Evolutionary conservation across 2,113 vertebrate species (phyloP).

Genomic region (Brachypteracias leptosomus): DNA sequence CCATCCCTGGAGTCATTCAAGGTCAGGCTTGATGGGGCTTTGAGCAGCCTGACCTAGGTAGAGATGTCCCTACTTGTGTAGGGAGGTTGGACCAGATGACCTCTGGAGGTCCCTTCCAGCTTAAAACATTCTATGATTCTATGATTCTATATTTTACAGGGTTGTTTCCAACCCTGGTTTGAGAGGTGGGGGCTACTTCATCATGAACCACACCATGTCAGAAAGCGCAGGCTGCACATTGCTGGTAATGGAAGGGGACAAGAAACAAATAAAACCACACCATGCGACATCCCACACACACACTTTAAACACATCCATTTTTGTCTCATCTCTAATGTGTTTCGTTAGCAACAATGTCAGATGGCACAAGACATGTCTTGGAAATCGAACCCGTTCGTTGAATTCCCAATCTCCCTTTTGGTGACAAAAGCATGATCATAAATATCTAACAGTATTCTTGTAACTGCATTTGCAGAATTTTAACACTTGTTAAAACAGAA

Average conservation of each 20-base stretch:
- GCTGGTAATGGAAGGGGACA: not conserved
- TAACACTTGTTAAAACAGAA: not conserved
- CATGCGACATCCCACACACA: not conserved
- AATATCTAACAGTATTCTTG: not conserved
- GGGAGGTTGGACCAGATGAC: no score
- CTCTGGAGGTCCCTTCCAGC: no score
- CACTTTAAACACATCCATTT: not conserved
- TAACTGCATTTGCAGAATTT: not conserved
- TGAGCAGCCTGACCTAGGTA: no score
- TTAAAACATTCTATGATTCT: no score
- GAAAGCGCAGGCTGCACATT: rapidly evolving
- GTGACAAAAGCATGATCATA: not conserved
- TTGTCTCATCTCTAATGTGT: not conserved
- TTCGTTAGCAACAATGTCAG: not conserved
- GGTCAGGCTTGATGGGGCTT: no score
- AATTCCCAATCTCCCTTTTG: not conserved
- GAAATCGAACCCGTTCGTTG: not conserved
- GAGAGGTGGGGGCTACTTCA: rapidly evolving
- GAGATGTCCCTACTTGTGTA: no score
- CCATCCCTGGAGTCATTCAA: no score
- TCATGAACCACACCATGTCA: not conserved
- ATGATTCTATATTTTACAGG: not conserved
- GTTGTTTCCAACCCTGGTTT: rapidly evolving
- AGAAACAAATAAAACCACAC: not conserved
- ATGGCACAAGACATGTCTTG: not conserved